phyloP scores from a whole-genome alignment of 2,797 vertebrate species.

The Cottoperca gobio region DNA sequence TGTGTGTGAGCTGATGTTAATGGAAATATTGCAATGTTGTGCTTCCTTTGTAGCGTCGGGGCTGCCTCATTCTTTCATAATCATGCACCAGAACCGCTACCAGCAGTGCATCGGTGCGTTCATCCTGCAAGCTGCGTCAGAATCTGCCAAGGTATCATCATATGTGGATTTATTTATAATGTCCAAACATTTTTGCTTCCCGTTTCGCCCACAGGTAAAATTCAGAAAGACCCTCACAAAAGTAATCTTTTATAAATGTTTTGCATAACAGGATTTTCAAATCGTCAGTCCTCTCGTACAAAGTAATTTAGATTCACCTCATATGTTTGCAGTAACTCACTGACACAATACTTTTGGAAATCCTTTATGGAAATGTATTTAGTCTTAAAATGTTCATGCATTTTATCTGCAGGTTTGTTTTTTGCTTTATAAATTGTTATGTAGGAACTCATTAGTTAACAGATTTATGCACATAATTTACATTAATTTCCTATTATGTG shows the following conservation, averaged over 20 bases:
- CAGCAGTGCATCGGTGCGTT: slow-evolving; percentile 90
- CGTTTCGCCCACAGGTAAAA: too few relatives aligned
- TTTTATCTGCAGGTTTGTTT: background rate
- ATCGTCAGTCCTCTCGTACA: background rate
- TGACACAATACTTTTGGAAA: background rate
- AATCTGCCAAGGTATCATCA: slow-evolving; percentile 86
- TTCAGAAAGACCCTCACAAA: too few relatives aligned
- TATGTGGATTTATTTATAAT: background rate
- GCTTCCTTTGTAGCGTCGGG: slow-evolving; percentile 83
- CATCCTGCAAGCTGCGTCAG: slow-evolving; percentile 89
- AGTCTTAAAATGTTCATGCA: background rate
- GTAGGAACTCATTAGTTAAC: background rate
- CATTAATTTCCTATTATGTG: background rate
- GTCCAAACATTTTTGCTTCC: background rate
- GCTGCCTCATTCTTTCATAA: slow-evolving; percentile 89
- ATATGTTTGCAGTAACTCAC: background rate
- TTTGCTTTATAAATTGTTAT: background rate
- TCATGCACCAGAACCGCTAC: slow-evolving; percentile 94
- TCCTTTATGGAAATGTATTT: background rate
- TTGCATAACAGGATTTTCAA: background rate
- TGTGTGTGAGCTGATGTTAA: background rate
- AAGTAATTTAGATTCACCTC: too few relatives aligned
- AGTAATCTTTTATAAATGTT: background rate
- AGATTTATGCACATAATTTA: background rate
- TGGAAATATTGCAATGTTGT: background rate